Evolutionary conservation across 2,888 invertebrate genomes (phyloP).

Genomic region (Flexamia atlantica): DNA sequence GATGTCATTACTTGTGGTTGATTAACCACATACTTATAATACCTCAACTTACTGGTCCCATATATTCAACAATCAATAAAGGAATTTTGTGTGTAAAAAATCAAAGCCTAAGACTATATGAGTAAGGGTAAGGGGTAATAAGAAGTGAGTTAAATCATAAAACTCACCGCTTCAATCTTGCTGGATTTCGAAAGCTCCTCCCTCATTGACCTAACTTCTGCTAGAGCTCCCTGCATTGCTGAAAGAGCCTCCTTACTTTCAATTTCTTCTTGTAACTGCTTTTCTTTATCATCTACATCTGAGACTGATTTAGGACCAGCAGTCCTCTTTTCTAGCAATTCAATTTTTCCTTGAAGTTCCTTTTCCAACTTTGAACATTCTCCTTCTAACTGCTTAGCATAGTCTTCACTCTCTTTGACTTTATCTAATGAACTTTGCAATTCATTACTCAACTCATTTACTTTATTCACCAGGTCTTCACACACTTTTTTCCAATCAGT

Average conservation of each 20-base stretch:
- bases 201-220: neutral
- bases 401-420: conserved; percentile 14
- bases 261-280: neutral
- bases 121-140: too few species aligned
- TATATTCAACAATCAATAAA: too few species aligned
- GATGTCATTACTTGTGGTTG: too few species aligned
- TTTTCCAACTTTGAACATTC: conserved; percentile 2
- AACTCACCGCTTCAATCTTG: too few species aligned
- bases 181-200: neutral
- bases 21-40: too few species aligned
- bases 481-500: conserved; percentile 26
- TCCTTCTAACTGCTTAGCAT: conserved; percentile 2
- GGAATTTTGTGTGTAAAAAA: too few species aligned
- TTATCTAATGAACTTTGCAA: conserved; percentile 3
- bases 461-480: neutral
- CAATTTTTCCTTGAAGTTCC: conserved; percentile 3
- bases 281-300: neutral
- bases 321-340: neutral
- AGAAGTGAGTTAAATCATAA: too few species aligned
- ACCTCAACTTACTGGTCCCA: too few species aligned
- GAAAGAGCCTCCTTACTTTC: neutral
- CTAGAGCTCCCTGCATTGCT: neutral
- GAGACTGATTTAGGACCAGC: neutral
- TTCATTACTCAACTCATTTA: neutral
- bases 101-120: too few species aligned